These are phyloP conservation scores for Horisme vitalbata DNA, from an alignment of 2,888 invertebrate genomes.

Conservation along the genomic window DNA sequence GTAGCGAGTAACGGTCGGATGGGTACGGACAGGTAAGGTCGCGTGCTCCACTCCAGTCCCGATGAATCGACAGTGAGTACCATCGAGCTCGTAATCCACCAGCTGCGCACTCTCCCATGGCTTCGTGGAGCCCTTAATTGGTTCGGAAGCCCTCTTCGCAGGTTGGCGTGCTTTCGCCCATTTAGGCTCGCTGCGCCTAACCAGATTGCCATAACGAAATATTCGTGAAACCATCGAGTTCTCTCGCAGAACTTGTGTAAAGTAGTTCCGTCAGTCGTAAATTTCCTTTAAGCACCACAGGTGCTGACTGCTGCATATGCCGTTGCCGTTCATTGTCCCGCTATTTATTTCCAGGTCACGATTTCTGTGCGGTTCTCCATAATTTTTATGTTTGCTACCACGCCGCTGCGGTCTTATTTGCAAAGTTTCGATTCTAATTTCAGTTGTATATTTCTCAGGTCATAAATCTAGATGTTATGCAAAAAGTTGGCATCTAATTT, in stretches of 20 bases:
- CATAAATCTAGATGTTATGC: conserved; percentile 51
- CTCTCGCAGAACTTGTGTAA: conserved; percentile 54
- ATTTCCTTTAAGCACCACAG: conserved; percentile 58
- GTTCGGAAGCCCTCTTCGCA: conserved; percentile 79
- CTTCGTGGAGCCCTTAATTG: conserved; percentile 80
- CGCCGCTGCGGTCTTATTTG: conserved; percentile 17
- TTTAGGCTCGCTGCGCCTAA: conserved; percentile 75
- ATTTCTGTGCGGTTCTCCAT: conserved; percentile 38
- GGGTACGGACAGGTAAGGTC: conserved; percentile 40
- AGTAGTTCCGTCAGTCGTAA: conserved; percentile 53
- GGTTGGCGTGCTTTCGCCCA: conserved; percentile 70
- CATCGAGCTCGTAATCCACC: conserved; percentile 77
- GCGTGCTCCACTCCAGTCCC: conserved; percentile 68
- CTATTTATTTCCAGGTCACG: conserved; percentile 49
- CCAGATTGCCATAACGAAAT: conserved; percentile 78
- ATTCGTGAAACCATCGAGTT: conserved; percentile 72
- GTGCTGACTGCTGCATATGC: conserved; percentile 59
- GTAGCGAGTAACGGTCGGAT: conserved; percentile 44
- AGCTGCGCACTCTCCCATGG: conserved; percentile 75
- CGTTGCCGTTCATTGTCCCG: conserved; percentile 49
- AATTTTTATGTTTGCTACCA: conserved; percentile 39
- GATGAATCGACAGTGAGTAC: conserved; percentile 72
- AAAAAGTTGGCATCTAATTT: conserved; percentile 55
- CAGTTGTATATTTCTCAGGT: conserved; percentile 45
- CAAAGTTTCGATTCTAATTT: conserved; percentile 43